A percentile compares a stretch with the other conserved stretches of the same genome.
phyloP scores from a whole-genome alignment of 2,113 vertebrate species.

The Hydrochoerus hydrochaeris region DNA sequence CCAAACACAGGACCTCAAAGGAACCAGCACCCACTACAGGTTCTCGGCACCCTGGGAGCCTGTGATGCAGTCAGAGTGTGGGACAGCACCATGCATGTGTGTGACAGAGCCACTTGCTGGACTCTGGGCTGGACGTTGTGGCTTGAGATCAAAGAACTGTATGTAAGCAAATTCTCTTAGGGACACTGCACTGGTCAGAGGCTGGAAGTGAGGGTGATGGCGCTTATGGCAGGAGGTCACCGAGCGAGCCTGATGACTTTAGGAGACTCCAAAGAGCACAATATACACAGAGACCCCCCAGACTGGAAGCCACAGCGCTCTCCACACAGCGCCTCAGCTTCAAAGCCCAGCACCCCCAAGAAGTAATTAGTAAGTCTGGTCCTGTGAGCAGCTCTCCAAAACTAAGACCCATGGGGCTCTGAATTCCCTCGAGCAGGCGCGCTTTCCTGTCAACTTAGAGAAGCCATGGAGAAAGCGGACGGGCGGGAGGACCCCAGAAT shows the following conservation, averaged over 20 bases:
- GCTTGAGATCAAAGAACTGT: neutral
- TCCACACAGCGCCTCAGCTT: constrained; percentile 34
- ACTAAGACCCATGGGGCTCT: neutral
- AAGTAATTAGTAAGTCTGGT: constrained; percentile 65
- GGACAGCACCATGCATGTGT: fast-evolving
- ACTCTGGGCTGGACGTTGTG: neutral
- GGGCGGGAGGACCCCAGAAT: neutral
- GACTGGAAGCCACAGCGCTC: neutral
- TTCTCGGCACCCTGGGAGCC: neutral
- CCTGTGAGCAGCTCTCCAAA: neutral
- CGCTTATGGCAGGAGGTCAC: neutral
- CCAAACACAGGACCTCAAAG: neutral
- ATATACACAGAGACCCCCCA: neutral
- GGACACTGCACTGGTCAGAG: neutral
- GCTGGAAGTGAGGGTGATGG: neutral
- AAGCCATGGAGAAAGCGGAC: neutral
- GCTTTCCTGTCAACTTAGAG: neutral
- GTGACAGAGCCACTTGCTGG: too few species aligned
- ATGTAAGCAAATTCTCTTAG: neutral
- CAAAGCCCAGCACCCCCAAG: constrained; percentile 58
- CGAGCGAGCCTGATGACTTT: neutral
- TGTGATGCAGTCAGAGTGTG: neutral
- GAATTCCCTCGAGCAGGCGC: constrained; percentile 21
- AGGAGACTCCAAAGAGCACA: neutral
- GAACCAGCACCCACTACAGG: neutral